Evolutionary conservation across 2,797 vertebrate genomes (phyloP).

Genomic region (Hybognathus amarus): DNA sequence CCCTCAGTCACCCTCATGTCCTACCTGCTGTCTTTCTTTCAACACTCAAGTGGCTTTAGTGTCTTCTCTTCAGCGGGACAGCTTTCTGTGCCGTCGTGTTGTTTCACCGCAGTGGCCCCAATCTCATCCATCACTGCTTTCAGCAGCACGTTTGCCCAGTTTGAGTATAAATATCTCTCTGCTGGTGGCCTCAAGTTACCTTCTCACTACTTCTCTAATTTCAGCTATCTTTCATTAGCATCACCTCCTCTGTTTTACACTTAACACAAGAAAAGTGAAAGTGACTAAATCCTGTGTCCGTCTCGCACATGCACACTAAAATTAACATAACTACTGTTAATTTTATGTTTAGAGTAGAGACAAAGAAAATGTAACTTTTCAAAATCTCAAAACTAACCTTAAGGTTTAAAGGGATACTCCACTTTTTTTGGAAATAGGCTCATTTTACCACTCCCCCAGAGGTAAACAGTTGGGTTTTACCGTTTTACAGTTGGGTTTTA

Average conservation of each 20-base stretch:
- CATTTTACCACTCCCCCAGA: too few relatives aligned
- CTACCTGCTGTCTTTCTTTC: slow-evolving; percentile 69
- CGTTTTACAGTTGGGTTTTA: too few relatives aligned
- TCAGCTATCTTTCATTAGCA: slow-evolving; percentile 64
- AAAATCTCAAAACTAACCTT: neutral
- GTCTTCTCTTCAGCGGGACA: slow-evolving; percentile 63
- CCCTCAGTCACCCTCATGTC: slow-evolving; percentile 72
- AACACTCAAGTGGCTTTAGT: slow-evolving; percentile 67
- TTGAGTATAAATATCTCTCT: slow-evolving; percentile 72
- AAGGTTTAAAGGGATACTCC: too few relatives aligned
- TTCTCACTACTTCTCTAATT: slow-evolving; percentile 55
- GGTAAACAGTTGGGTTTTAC: too few relatives aligned
- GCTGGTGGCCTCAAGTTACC: slow-evolving; percentile 73
- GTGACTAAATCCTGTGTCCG: too few relatives aligned
- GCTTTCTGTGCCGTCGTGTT: slow-evolving; percentile 66
- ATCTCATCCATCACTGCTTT: slow-evolving; percentile 78
- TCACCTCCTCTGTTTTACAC: slow-evolving; percentile 63
- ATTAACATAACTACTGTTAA: too few relatives aligned
- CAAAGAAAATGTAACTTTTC: neutral
- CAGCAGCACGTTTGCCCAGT: slow-evolving; percentile 77
- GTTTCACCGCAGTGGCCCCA: slow-evolving; percentile 68
- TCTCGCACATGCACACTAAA: too few relatives aligned
- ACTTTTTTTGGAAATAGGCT: too few relatives aligned
- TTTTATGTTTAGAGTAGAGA: neutral
- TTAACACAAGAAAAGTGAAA: slow-evolving; percentile 70